Base-by-base conservation (phyloP, 1,140 invertebrate species). In the Hirudo medicinalis region DNA sequence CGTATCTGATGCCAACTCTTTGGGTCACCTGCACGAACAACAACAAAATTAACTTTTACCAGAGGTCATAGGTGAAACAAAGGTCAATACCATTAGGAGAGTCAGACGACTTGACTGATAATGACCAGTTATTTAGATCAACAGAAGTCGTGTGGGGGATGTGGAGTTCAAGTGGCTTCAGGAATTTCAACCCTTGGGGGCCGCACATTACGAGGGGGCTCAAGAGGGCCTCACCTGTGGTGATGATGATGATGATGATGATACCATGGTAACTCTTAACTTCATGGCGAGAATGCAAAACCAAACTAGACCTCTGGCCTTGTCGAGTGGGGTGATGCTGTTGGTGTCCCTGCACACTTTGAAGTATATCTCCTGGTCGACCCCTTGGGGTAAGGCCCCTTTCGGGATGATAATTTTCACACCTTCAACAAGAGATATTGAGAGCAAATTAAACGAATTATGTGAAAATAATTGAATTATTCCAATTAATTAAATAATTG, bases 171-270 rank as follows among this genome's bases (percentile, higher is more conserved):
- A 96, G 90, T 25, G 92, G 91, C 76, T 87, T 86, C 40, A 87
- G 81, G 82, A 96, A 96, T 79, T 89, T 87, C 71, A 93, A 86
- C 71, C 92, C 92, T 83, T 91, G 90, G 17, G 93, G 93, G 69
- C 93, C 93, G 84, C 92, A 95, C 89, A 95, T 92, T 75, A 95
- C 91, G 75, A 95, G 84, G 60, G 93, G 93, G 78, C 90, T 92
- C 69, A 94, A 85, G 82, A 94, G 87, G 55, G 90, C 89, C 86
- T 94, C 91, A 87, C 91, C 92, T 93, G 80, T 22, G 43, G 11
- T 49, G 43, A 49, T 49, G 43, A 49, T 49, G 43, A 49, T 49
- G 43, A 5, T 49, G 43, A 13, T 49, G 43, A 49, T 49, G 13
- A 17, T 49, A n/a, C n/a, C n/a, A n/a, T n/a, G n/a, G n/a, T n/a